Evolutionary conservation across 2,888 invertebrate species (phyloP).

Genomic region (Leptinotarsa tumamoca): DNA sequence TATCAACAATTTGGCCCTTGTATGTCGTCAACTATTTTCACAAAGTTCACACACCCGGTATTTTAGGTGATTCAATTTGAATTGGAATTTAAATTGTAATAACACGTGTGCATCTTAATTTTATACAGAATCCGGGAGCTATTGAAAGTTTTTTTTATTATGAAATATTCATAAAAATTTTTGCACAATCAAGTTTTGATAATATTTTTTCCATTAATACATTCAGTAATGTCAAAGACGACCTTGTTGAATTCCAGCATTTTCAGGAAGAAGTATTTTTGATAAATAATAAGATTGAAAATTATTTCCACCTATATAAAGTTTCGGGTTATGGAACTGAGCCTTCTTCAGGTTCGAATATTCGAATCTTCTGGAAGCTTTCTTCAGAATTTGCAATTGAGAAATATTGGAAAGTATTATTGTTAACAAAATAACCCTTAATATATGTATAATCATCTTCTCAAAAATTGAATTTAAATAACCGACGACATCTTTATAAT

Average conservation of each 20-base stretch:
- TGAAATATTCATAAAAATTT: slow-evolving; percentile 2
- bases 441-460: no score
- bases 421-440: no score
- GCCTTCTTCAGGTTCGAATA: no score
- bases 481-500: no score
- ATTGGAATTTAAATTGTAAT: slow-evolving; percentile 26
- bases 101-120: slow-evolving; percentile 30
- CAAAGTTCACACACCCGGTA: slow-evolving; percentile 19
- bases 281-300: background rate
- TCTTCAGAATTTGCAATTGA: no score
- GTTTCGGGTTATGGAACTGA: no score
- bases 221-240: background rate
- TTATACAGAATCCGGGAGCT: slow-evolving; percentile 10
- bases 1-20: background rate
- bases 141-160: slow-evolving; percentile 8
- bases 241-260: background rate
- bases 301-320: no score
- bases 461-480: no score
- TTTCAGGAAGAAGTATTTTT: background rate
- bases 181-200: background rate
- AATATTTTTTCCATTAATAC: background rate
- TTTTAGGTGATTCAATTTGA: slow-evolving; percentile 22
- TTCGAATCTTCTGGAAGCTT: no score
- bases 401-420: no score
- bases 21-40: background rate